Evolutionary conservation across 2,113 vertebrate species (phyloP).

Genomic region (Oreotragus oreotragus): DNA sequence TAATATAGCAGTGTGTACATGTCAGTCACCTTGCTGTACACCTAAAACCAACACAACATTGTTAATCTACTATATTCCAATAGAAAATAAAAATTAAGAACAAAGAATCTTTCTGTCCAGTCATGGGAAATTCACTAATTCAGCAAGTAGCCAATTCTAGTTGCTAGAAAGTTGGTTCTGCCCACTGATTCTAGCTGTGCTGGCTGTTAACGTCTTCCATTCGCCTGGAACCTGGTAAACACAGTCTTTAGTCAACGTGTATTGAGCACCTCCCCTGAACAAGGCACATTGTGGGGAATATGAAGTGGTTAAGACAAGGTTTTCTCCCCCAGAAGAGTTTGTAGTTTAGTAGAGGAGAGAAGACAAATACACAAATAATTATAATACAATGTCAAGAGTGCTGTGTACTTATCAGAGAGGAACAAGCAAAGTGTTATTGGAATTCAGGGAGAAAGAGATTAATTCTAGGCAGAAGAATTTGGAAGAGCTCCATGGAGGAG

Average conservation of each 20-base stretch:
- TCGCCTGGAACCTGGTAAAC: neutral
- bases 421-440: neutral
- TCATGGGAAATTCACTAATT: neutral
- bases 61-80: neutral
- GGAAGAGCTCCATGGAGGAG: neutral
- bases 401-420: neutral
- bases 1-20: neutral
- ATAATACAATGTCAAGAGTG: neutral
- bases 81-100: neutral
- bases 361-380: slow-evolving; percentile 39
- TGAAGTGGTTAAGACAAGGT: neutral
- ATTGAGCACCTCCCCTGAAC: neutral
- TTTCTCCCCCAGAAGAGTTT: slow-evolving; percentile 1
- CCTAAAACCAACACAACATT: neutral
- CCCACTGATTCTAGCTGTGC: neutral
- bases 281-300: neutral
- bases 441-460: neutral
- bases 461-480: neutral
- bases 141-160: neutral
- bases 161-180: neutral
- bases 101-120: neutral
- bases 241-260: neutral
- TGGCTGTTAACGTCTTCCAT: neutral
- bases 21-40: neutral
- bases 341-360: neutral